Base-by-base conservation (phyloP, 2,888 invertebrate species). In the Ormyrus pomaceus region DNA sequence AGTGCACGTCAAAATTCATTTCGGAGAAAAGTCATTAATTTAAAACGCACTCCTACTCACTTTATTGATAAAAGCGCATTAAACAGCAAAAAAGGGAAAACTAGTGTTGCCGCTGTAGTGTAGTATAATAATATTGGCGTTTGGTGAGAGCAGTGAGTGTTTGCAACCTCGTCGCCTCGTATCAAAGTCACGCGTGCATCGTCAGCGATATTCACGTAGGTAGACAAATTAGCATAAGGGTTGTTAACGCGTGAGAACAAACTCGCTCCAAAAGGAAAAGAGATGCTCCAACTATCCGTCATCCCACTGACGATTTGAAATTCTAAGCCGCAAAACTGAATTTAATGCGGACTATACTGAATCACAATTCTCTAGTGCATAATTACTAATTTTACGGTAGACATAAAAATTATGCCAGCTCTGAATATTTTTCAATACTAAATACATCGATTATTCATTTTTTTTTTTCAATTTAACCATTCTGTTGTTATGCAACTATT, bases 211-310 rank as follows among this genome's bases (percentile, higher is more conserved):
- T 73, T 70, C 79, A 76, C 69, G 68, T 74, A 81, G 78, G 79
- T 82, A 81, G 76, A 82, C 79, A 81, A 77, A 82, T 82, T 82
- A 81, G 82, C 82, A 82, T 82, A 82, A 82, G 82, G 82, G 81
- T 79, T 74, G 82, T 81, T 81, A 79, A 80, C 77, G 80, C 82
- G 82, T 82, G 82, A 82, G 82, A 82, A 82, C 82, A 68, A 77
- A 81, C 79, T 82, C 59, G 65, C 64, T 76, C 77, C 9, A 50
- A 75, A 72, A 76, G 74, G 65, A 75, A 77, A 78, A 82, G 77
- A 80, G 75, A 81, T 76, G 72, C 72, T 53, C 72, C 66, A 61
- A 51, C 81, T 75, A 78, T 80, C 69, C 76, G 78, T 80, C 78
- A 80, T 76, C 72, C 65, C 56, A 76, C 76, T 66, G 77, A 73